These are phyloP conservation scores for Carcina quercana DNA, from an alignment of 2,888 invertebrate species.

Conservation along the genomic window DNA sequence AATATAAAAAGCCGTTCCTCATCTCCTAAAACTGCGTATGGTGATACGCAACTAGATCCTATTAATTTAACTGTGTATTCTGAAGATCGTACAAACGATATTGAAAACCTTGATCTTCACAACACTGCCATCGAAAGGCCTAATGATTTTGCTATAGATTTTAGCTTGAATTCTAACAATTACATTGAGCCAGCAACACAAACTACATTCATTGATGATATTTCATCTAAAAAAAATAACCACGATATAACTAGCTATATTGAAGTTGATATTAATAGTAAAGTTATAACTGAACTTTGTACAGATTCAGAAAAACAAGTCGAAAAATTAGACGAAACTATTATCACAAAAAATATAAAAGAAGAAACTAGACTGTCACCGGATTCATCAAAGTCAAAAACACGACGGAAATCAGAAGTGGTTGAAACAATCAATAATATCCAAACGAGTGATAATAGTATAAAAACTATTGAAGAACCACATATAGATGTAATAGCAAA, in stretches of 20 bases:
- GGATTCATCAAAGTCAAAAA: too few species aligned
- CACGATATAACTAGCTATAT: too few species aligned
- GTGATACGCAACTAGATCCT: slow-evolving; percentile 19
- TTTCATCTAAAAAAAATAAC: not conserved
- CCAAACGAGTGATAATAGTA: not conserved
- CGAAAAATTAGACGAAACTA: too few species aligned
- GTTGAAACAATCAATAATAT: too few species aligned
- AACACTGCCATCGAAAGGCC: slow-evolving; percentile 12
- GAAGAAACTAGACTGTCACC: too few species aligned
- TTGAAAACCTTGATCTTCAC: slow-evolving; percentile 7
- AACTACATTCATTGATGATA: not conserved
- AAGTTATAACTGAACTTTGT: too few species aligned
- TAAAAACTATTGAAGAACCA: not conserved
- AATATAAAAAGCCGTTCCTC: slow-evolving; percentile 36
- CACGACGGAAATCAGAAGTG: not conserved
- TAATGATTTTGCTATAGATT: slow-evolving; percentile 44
- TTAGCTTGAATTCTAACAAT: slow-evolving; percentile 43
- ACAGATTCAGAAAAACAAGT: too few species aligned
- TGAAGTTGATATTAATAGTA: too few species aligned
- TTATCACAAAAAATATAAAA: too few species aligned
- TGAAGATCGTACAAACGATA: slow-evolving; percentile 7
- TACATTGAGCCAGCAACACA: too few species aligned
- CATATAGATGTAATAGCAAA: too few species aligned
- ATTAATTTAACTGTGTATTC: slow-evolving; percentile 36
- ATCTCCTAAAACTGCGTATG: slow-evolving; percentile 8